These are phyloP conservation scores for Australoheros facetus DNA, from an alignment of 2,797 vertebrate species.

Conservation along the genomic window DNA sequence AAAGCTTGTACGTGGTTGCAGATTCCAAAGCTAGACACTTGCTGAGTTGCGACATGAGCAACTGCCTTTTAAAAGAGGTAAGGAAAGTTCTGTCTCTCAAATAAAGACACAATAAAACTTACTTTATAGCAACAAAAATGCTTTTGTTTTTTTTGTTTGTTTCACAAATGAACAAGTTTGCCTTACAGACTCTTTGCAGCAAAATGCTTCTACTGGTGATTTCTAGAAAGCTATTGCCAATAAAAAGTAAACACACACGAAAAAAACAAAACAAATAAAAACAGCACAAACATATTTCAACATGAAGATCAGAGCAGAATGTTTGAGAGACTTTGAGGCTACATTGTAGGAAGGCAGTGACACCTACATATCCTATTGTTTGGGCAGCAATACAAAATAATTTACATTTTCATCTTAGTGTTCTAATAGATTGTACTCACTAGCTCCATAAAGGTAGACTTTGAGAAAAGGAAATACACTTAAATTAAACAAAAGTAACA, in stretches of 20 bases:
- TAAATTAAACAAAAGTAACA: constrained; percentile 70
- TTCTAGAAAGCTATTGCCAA: constrained; percentile 60
- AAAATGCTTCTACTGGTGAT: constrained; percentile 39
- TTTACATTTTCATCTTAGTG: constrained; percentile 70
- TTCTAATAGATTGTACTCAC: constrained; percentile 76
- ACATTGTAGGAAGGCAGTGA: constrained; percentile 74
- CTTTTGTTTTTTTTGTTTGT: constrained; percentile 21
- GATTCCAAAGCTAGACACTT: constrained; percentile 33
- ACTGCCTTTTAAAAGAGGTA: constrained; percentile 57
- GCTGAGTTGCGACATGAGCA: constrained; percentile 28
- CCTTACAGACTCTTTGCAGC: constrained; percentile 34
- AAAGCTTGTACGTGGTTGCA: constrained; percentile 35
- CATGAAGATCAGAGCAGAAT: constrained; percentile 67
- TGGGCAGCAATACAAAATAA: constrained; percentile 78
- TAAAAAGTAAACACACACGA: background rate
- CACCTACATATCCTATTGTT: constrained; percentile 69
- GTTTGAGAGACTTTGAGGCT: constrained; percentile 71
- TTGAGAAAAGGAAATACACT: constrained; percentile 67
- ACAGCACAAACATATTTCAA: constrained; percentile 44
- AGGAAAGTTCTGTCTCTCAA: constrained; percentile 64
- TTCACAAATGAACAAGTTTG: constrained; percentile 47
- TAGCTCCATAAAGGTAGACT: constrained; percentile 50
- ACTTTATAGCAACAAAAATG: constrained; percentile 43
- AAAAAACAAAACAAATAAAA: background rate
- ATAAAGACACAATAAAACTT: constrained; percentile 66